A percentile compares a stretch with the other conserved stretches of the same genome.
Conservation (phyloP, 2,888 invertebrate species). For the Chironomus tentans region DNA sequence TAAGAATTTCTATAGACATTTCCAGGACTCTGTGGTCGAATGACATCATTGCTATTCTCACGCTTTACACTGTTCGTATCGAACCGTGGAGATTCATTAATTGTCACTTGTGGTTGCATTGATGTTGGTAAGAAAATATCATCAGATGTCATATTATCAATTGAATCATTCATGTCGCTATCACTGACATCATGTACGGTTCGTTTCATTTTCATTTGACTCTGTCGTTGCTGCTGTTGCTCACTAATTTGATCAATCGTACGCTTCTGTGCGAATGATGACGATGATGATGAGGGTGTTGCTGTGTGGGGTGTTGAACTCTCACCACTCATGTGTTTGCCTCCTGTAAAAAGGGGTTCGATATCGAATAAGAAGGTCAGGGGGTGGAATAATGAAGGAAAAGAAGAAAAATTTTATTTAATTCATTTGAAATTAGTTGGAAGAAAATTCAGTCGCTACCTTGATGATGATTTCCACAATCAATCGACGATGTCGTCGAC, state of each 20-base stretch:
- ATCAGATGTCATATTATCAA: conserved; percentile 39
- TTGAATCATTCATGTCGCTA: conserved; percentile 33
- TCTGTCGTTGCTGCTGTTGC: neutral
- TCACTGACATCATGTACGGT: conserved; percentile 28
- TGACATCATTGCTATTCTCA: conserved; percentile 31
- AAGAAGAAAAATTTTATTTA: neutral
- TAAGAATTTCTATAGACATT: conserved; percentile 1
- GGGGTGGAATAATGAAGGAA: no score
- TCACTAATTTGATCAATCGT: conserved; percentile 11
- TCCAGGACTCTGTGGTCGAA: conserved; percentile 29
- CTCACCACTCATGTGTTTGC: neutral
- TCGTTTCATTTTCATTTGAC: conserved; percentile 14
- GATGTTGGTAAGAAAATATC: conserved; percentile 39
- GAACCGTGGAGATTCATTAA: conserved; percentile 38
- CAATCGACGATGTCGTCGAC: conserved; percentile 14
- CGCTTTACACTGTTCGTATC: conserved; percentile 37
- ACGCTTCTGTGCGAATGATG: conserved; percentile 10
- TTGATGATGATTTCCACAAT: neutral
- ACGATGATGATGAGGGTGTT: neutral
- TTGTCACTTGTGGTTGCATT: conserved; percentile 40
- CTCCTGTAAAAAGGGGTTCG: neutral
- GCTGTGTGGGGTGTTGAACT: neutral
- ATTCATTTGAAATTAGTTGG: neutral
- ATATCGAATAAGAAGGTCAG: no score
- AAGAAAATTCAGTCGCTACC: neutral